Conservation (phyloP, 2,113 vertebrate genomes). For the Bubo bubo region DNA sequence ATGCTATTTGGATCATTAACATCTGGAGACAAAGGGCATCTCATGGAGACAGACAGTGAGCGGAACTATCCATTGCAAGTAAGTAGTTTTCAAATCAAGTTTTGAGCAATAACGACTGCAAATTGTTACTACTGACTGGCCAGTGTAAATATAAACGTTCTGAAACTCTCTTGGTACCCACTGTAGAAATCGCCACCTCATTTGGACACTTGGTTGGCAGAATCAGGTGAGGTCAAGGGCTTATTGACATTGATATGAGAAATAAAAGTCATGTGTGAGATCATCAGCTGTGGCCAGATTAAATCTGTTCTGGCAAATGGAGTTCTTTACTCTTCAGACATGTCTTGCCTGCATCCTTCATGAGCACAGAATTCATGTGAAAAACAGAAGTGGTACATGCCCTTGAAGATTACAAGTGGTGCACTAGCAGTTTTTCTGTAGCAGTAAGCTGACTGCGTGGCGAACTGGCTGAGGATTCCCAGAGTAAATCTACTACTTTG, state of each 20-base stretch:
- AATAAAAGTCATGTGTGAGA: neutral
- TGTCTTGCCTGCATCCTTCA: neutral
- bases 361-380: neutral
- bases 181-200: neutral
- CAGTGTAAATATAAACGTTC: neutral
- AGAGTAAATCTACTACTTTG: neutral
- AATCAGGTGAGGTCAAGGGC: neutral
- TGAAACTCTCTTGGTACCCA: neutral
- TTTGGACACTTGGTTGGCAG: neutral
- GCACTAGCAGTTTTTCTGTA: neutral
- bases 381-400: neutral
- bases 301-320: neutral
- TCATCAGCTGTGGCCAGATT: rapidly evolving
- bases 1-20: neutral
- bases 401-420: neutral
- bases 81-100: neutral
- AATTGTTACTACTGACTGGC: rapidly evolving
- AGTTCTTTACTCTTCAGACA: neutral
- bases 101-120: neutral
- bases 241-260: neutral
- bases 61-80: neutral
- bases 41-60: neutral
- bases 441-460: neutral
- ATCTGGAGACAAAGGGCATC: neutral
- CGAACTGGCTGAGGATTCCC: neutral